Evolutionary conservation across 1,140 invertebrate species (phyloP).

Genomic region (Heliothis virescens): DNA sequence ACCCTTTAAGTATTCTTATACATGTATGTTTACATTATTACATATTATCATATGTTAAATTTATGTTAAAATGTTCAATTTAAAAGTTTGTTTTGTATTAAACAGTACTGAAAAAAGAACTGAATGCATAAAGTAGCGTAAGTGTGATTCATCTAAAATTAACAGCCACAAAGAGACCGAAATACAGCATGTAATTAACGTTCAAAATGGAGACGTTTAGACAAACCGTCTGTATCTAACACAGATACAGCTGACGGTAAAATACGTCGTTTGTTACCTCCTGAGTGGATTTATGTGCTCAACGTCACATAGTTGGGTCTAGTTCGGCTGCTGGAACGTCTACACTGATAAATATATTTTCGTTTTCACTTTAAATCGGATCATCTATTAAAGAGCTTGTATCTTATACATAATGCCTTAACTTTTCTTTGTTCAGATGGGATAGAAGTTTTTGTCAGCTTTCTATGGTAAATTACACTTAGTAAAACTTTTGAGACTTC

Average conservation of each 20-base stretch:
- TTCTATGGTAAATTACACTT: too few relatives aligned
- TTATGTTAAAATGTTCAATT: too few relatives aligned
- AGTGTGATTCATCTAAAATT: background rate
- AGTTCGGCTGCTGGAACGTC: constrained; percentile 11
- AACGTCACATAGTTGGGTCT: constrained; percentile 28
- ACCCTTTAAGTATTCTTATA: too few relatives aligned
- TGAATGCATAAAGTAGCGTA: too few relatives aligned
- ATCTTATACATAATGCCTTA: background rate
- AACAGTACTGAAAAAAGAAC: too few relatives aligned
- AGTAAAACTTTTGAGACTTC: too few relatives aligned
- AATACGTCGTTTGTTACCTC: constrained; percentile 31
- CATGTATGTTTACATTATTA: too few relatives aligned
- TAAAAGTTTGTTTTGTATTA: too few relatives aligned
- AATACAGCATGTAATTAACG: constrained; percentile 1
- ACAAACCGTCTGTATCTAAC: constrained; percentile 20
- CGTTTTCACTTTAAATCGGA: constrained; percentile 6
- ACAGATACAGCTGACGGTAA: background rate
- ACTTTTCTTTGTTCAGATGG: background rate
- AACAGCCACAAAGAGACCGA: background rate
- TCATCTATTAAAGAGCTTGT: background rate
- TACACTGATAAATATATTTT: constrained; percentile 32
- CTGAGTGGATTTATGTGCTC: constrained; percentile 24
- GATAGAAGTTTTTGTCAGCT: background rate
- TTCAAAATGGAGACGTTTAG: constrained; percentile 19
- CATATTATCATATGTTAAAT: too few relatives aligned